phyloP scores from a whole-genome alignment of 37 sponge, comb jelly and placozoan genomes.

The Beroe forskalii region DNA sequence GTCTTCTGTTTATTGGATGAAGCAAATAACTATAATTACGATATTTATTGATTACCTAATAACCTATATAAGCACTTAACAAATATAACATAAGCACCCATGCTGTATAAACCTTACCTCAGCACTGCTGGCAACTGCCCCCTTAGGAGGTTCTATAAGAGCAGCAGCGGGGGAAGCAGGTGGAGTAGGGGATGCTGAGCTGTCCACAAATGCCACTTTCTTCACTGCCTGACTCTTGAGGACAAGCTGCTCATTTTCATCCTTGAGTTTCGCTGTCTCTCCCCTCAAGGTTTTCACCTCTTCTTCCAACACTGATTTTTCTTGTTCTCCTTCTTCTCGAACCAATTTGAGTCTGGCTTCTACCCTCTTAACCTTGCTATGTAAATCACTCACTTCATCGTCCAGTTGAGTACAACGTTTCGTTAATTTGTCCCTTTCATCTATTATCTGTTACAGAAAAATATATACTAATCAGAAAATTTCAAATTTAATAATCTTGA shows the following conservation, averaged over 20 bases:
- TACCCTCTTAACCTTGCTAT: constrained; percentile 33
- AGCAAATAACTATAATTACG: too few species aligned
- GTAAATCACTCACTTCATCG: constrained; percentile 20
- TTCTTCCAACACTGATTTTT: constrained; percentile 1
- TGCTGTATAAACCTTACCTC: too few species aligned
- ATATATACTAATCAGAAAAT: too few species aligned
- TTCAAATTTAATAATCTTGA: too few species aligned
- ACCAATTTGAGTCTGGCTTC: constrained; percentile 50
- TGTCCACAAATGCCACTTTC: constrained; percentile 51
- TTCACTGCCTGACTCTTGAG: constrained; percentile 56
- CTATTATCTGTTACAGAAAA: constrained; percentile 27
- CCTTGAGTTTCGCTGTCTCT: constrained; percentile 9
- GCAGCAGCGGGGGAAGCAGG: constrained; percentile 7
- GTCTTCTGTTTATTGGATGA: too few species aligned
- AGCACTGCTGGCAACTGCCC: neutral
- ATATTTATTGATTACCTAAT: too few species aligned
- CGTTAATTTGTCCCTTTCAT: constrained; percentile 31
- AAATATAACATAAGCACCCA: too few species aligned
- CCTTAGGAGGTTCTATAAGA: neutral
- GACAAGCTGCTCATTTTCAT: constrained; percentile 52
- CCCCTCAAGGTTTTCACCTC: constrained; percentile 12
- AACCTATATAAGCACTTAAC: too few species aligned
- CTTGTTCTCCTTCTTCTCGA: constrained; percentile 25
- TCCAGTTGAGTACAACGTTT: constrained; percentile 23
- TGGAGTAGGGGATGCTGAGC: constrained; percentile 34